Evolutionary conservation across 2,113 vertebrate genomes (phyloP).

Genomic region (Peucedramus taeniatus): DNA sequence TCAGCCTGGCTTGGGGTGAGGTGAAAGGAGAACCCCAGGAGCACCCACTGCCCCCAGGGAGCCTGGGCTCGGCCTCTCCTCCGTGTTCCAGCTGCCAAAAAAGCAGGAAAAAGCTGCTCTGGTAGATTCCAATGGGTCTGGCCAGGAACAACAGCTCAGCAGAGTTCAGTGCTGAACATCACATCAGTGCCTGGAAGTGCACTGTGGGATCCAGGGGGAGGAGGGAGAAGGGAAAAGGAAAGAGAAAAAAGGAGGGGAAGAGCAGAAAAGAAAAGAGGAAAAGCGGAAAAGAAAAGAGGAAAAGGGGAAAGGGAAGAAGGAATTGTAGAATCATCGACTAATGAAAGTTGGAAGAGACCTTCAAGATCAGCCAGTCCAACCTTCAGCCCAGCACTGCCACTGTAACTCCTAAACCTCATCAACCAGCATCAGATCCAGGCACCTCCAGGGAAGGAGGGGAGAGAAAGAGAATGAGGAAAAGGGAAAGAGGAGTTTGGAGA

Average conservation of each 20-base stretch:
- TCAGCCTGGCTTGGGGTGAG: rapidly evolving
- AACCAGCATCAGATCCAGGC: not conserved
- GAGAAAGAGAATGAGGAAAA: not conserved
- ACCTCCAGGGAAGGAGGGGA: rapidly evolving
- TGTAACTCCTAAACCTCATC: not conserved
- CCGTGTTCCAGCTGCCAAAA: not conserved
- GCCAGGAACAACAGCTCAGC: rapidly evolving
- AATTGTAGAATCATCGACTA: not conserved
- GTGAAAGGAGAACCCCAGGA: not conserved
- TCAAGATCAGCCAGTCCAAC: not conserved
- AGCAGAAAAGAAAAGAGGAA: too few species aligned
- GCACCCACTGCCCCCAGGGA: not conserved
- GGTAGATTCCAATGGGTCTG: not conserved
- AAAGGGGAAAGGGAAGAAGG: not conserved
- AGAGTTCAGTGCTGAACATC: not conserved
- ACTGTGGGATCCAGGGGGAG: too few species aligned
- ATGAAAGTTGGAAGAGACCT: not conserved
- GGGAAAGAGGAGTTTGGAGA: not conserved
- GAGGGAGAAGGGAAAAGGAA: not conserved
- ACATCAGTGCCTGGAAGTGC: not conserved
- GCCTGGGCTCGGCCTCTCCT: not conserved
- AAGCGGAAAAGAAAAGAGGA: not conserved
- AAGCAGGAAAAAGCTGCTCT: not conserved
- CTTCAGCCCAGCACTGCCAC: not conserved
- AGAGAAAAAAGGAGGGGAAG: too few species aligned